These are phyloP conservation scores for Semnopithecus entellus DNA, from an alignment of 2,113 vertebrate species.

Conservation along the genomic window DNA sequence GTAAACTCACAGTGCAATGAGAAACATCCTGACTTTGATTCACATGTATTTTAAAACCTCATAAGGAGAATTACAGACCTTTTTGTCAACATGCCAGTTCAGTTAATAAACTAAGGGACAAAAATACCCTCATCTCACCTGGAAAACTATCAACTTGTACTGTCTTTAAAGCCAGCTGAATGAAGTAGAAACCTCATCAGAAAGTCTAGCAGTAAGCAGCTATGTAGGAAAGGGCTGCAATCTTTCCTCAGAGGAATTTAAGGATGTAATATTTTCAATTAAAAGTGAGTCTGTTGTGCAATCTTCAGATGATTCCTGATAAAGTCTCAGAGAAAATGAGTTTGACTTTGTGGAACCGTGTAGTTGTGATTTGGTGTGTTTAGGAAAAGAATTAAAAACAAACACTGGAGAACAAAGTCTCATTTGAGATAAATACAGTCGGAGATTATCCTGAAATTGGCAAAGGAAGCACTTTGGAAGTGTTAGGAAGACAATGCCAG, in stretches of 20 bases:
- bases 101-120: not conserved
- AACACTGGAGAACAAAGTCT: not conserved
- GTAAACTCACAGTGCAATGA: not conserved
- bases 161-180: not conserved
- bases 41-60: not conserved
- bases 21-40: not conserved
- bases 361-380: not conserved
- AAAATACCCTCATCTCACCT: not conserved
- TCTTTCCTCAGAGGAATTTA: not conserved
- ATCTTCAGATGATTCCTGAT: slow-evolving; percentile 1
- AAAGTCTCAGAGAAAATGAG: slow-evolving; percentile 2
- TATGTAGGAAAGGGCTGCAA: not conserved
- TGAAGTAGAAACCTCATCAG: not conserved
- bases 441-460: not conserved
- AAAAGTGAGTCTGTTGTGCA: not conserved
- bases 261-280: not conserved
- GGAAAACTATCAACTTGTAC: not conserved
- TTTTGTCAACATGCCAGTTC: not conserved
- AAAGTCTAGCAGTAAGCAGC: not conserved
- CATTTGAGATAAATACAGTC: not conserved
- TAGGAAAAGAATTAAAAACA: not conserved
- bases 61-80: not conserved
- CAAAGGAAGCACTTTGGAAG: not conserved
- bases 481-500: not conserved
- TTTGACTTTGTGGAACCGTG: not conserved